Evolutionary conservation across 2,888 invertebrate species (phyloP).

Genomic region (Aspidiotus destructor): DNA sequence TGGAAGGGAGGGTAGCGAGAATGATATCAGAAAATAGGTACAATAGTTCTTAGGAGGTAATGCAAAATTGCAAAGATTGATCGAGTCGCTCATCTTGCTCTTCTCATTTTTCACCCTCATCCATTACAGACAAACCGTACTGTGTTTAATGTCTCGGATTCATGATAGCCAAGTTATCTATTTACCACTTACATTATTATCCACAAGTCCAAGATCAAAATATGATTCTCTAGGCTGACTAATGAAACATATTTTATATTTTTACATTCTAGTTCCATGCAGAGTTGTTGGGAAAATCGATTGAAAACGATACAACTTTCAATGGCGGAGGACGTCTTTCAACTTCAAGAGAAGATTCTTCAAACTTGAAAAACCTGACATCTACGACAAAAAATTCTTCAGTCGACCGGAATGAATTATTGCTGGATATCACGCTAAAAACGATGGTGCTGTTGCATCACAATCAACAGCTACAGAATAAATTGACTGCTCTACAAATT

Average conservation of each 20-base stretch:
- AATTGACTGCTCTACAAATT: constrained; percentile 50
- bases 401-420: constrained; percentile 36
- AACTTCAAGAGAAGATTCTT: constrained; percentile 2
- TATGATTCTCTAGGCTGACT: no score
- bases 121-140: no score
- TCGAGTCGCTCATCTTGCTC: no score
- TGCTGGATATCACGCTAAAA: constrained; percentile 54
- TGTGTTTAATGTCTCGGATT: no score
- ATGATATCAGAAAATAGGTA: no score
- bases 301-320: neutral
- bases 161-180: no score
- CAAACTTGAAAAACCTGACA: constrained; percentile 12
- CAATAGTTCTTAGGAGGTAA: no score
- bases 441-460: constrained; percentile 54
- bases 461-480: constrained; percentile 52
- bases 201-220: no score
- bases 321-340: neutral
- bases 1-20: no score
- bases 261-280: constrained; percentile 24
- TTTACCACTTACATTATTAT: no score
- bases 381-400: neutral
- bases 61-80: no score
- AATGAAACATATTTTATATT: neutral
- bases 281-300: constrained; percentile 18
- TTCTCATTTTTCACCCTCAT: no score